A percentile compares a stretch with the other conserved stretches of the same genome.
Conservation (phyloP, 2,888 invertebrate genomes). For the Glyphotaelius pellucidus region DNA sequence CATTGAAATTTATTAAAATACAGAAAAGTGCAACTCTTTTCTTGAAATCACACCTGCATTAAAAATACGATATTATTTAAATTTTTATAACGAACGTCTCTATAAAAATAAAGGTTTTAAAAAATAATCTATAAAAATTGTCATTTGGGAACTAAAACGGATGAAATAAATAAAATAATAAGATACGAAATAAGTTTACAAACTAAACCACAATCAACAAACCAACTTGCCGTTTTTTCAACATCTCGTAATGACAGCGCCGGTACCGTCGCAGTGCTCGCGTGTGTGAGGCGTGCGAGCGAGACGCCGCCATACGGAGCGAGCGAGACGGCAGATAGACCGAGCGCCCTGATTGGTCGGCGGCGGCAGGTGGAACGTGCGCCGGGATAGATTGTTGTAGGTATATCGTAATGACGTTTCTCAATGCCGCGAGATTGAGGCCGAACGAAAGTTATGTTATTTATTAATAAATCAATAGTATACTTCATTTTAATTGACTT, state of each 20-base stretch:
- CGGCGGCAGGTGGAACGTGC: slow-evolving; percentile 65
- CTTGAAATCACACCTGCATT: no score
- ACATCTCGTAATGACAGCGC: slow-evolving; percentile 10
- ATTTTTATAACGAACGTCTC: no score
- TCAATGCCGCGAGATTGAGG: background rate
- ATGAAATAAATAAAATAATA: no score
- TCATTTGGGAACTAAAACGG: no score
- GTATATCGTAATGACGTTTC: slow-evolving; percentile 2
- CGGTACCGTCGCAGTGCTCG: background rate
- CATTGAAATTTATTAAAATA: no score
- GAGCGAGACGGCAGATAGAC: slow-evolving; percentile 26
- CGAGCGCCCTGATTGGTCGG: slow-evolving; percentile 59
- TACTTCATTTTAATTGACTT: no score
- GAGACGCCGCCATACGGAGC: slow-evolving; percentile 49
- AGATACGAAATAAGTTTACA: background rate
- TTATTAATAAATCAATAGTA: background rate
- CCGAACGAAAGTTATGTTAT: slow-evolving; percentile 6
- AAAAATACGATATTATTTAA: no score
- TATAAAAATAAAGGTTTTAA: no score
- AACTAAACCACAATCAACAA: background rate
- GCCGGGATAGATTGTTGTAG: slow-evolving; percentile 37
- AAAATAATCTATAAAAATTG: no score
- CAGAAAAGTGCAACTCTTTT: no score
- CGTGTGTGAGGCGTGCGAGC: slow-evolving; percentile 16
- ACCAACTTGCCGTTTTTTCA: background rate